These are phyloP conservation scores for Morone saxatilis DNA, from an alignment of 2,113 vertebrate species.

Conservation along the genomic window DNA sequence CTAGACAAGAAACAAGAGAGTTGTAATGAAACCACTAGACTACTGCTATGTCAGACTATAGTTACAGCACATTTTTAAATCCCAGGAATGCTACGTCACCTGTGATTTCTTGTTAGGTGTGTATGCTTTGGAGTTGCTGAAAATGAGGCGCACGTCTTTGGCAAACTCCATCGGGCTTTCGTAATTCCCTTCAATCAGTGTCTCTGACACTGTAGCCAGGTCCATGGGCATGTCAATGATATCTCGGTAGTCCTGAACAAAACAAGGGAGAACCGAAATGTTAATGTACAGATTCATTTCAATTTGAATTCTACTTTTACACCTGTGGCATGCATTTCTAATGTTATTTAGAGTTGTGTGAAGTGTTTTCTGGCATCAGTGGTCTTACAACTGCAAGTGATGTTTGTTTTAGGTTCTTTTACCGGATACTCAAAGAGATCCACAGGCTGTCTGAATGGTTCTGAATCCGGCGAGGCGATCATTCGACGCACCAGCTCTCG, in stretches of 20 bases:
- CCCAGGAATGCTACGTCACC: conserved; percentile 80
- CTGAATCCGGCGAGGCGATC: conserved; percentile 90
- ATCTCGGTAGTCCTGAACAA: conserved; percentile 91
- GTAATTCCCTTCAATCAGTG: conserved; percentile 91
- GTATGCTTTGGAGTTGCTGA: conserved; percentile 98
- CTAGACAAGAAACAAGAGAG: conserved; percentile 74
- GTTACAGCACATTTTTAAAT: background rate
- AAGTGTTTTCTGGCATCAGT: background rate
- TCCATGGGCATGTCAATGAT: conserved; percentile 97
- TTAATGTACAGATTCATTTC: background rate
- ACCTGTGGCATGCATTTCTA: background rate
- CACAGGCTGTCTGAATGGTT: conserved; percentile 92
- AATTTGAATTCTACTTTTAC: background rate
- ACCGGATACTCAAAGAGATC: conserved; percentile 93
- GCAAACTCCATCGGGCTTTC: conserved; percentile 95
- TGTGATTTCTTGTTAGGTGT: conserved; percentile 98
- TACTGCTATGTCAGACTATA: background rate
- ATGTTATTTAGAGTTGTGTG: background rate
- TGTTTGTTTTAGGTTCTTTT: conserved; percentile 19
- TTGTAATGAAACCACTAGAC: background rate
- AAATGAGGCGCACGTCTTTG: conserved; percentile 96
- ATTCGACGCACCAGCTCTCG: conserved; percentile 91
- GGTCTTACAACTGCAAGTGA: background rate
- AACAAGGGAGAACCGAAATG: background rate
- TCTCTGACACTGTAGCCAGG: conserved; percentile 94